Conservation (phyloP, 2,113 vertebrate genomes). For the Tenrec ecaudatus region DNA sequence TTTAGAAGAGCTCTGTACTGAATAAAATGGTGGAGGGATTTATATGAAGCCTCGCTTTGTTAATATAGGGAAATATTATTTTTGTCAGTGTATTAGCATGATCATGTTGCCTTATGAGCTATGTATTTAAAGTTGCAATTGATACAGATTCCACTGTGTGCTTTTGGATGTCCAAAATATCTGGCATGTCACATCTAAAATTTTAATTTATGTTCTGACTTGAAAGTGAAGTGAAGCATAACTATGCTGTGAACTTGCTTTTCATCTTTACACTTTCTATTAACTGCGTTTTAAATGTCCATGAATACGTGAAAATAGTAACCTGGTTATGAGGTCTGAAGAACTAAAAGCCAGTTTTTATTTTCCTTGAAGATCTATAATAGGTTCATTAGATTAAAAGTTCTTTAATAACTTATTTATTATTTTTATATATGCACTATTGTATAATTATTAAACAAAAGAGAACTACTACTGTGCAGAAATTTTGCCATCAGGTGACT, state of each 20-base stretch:
- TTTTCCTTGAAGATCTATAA: slow-evolving; percentile 61
- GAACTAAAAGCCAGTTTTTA: slow-evolving; percentile 74
- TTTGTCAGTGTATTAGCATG: slow-evolving; percentile 78
- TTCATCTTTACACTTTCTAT: slow-evolving; percentile 81
- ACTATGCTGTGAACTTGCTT: slow-evolving; percentile 77
- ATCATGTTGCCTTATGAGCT: slow-evolving; percentile 73
- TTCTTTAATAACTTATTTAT: slow-evolving; percentile 55
- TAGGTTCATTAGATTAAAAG: slow-evolving; percentile 49
- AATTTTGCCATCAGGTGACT: slow-evolving; percentile 58
- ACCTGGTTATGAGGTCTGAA: slow-evolving; percentile 70
- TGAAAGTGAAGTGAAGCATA: slow-evolving; percentile 80
- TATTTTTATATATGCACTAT: slow-evolving; percentile 26
- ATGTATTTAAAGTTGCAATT: slow-evolving; percentile 70
- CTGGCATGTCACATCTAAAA: slow-evolving; percentile 81
- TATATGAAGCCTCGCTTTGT: not conserved
- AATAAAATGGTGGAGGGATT: not conserved
- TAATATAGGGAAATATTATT: slow-evolving; percentile 30
- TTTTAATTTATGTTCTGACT: slow-evolving; percentile 80
- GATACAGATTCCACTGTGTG: slow-evolving; percentile 66
- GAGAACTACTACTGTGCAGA: slow-evolving; percentile 38
- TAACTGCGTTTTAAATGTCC: slow-evolving; percentile 81
- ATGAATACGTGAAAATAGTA: slow-evolving; percentile 80
- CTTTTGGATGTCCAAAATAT: slow-evolving; percentile 74
- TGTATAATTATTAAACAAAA: slow-evolving; percentile 55
- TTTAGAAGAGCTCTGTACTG: slow-evolving; percentile 25